Base-by-base conservation (phyloP, 2,797 vertebrate species). In the Gymnoscopelus microlampas region DNA sequence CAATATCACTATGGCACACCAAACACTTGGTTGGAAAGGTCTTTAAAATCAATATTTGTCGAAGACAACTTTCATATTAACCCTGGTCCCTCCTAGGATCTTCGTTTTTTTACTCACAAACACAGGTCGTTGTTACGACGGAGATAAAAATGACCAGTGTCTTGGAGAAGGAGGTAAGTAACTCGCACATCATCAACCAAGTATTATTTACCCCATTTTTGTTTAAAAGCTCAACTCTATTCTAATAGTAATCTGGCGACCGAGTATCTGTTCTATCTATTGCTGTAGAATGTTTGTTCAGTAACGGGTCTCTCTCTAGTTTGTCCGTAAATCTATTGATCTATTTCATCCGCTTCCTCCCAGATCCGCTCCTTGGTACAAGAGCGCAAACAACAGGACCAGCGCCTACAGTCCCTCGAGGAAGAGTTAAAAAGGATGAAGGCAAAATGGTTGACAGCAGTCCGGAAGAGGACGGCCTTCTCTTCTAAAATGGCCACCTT, bases 291-390 rank as follows among this genome's bases (percentile, higher is more conserved):
- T 3, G 26, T 29, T 29, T 29, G 26, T 29, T 29, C 26, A 29
- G 26, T 29, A 29, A 29, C 26, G 26, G 26, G 26, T 29, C 26
- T 29, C 26, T 29, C 26, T 29, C 26, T 29, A 29, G 26, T 29
- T 29, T 29, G 26, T 29, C 26, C 26, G 3, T 29, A 29, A 29
- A 29, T 3, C 15, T 51, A 12, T 14, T 59, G 49, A 7, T 32
- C 9, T 39, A 26, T 26, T 56, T 8, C 15, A 1, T 58, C 51
- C 70, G 7, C 48, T 53, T 47, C 47, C 47, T 5, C 76, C 58
- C 75, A 99, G 97, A 95, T 99, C 59, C 95, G 97, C 35, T 90
- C 86, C 1, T 87, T 99, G 71, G 83, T 98, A 69, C 96, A 95
- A 80, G 93, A 95, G 76, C 96, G n/a, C n/a, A n/a, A n/a, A n/a